These are phyloP conservation scores for Phoxinus dragarum DNA, from an alignment of 2,797 vertebrate species.

Conservation along the genomic window DNA sequence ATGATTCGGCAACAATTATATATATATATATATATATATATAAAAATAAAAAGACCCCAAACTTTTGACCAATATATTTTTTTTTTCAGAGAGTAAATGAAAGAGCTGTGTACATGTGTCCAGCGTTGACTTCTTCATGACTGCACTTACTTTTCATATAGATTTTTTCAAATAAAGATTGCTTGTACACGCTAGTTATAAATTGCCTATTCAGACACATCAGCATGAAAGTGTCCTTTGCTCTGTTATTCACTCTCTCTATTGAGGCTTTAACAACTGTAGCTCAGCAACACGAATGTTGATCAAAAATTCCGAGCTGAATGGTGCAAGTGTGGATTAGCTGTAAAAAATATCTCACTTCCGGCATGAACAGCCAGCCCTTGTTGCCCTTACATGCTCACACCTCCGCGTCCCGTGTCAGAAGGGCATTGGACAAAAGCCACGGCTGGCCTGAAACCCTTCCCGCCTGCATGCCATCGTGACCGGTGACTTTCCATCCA, in stretches of 20 bases:
- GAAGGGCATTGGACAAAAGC: conserved; percentile 47
- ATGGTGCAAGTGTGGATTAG: conserved; percentile 21
- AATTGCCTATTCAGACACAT: background rate
- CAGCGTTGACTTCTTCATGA: background rate
- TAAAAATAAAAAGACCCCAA: background rate
- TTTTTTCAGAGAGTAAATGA: background rate
- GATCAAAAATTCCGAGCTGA: conserved; percentile 32
- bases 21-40: too few relatives aligned
- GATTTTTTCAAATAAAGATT: conserved; percentile 46
- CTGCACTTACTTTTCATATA: background rate
- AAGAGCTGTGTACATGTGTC: background rate
- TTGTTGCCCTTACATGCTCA: conserved; percentile 35
- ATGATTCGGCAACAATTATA: background rate
- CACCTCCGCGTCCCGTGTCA: conserved; percentile 13
- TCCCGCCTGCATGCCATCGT: conserved; percentile 20
- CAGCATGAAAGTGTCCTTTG: conserved; percentile 2
- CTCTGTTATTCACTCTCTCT: background rate
- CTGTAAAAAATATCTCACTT: conserved; percentile 34
- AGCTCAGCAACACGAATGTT: conserved; percentile 9
- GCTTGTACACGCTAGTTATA: background rate
- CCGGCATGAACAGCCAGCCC: conserved; percentile 29
- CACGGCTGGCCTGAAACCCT: conserved; percentile 33
- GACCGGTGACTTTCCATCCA: conserved; percentile 55
- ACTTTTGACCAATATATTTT: background rate
- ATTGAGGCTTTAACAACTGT: conserved; percentile 13